phyloP scores from a whole-genome alignment of 2,888 invertebrate species.

The Tiliacea citrago region DNA sequence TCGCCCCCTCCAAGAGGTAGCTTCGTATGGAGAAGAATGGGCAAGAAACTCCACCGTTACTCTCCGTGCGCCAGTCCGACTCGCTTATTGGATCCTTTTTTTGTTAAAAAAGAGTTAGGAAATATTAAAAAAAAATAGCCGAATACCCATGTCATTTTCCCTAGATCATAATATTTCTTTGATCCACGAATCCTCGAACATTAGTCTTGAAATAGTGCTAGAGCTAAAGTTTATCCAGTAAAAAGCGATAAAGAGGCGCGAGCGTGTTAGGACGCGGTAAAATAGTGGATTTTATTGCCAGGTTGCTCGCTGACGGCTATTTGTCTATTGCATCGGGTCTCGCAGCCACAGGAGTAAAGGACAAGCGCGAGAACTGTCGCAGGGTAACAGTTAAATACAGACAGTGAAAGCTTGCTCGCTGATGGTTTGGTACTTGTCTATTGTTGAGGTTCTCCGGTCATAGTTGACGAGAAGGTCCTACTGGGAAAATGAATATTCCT shows the following conservation, averaged over 20 bases:
- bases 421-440: slow-evolving; percentile 75
- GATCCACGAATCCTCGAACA: slow-evolving; percentile 14
- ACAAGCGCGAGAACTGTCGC: slow-evolving; percentile 9
- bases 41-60: too few relatives aligned
- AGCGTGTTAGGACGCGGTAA: slow-evolving; percentile 76
- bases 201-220: slow-evolving; percentile 51
- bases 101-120: background rate
- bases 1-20: too few relatives aligned
- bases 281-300: slow-evolving; percentile 76
- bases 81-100: background rate
- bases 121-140: background rate
- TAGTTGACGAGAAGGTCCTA: background rate
- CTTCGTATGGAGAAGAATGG: too few relatives aligned
- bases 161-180: slow-evolving; percentile 37
- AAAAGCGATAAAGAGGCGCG: slow-evolving; percentile 69
- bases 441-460: slow-evolving; percentile 62
- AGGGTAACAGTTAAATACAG: background rate
- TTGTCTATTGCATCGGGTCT: slow-evolving; percentile 75
- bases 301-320: slow-evolving; percentile 74
- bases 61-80: background rate
- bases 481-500: background rate
- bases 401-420: slow-evolving; percentile 60
- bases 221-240: slow-evolving; percentile 63
- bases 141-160: background rate
- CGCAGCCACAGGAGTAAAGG: slow-evolving; percentile 33